Evolutionary conservation across 1,140 invertebrate genomes (phyloP).

Genomic region (Formica exsecta): DNA sequence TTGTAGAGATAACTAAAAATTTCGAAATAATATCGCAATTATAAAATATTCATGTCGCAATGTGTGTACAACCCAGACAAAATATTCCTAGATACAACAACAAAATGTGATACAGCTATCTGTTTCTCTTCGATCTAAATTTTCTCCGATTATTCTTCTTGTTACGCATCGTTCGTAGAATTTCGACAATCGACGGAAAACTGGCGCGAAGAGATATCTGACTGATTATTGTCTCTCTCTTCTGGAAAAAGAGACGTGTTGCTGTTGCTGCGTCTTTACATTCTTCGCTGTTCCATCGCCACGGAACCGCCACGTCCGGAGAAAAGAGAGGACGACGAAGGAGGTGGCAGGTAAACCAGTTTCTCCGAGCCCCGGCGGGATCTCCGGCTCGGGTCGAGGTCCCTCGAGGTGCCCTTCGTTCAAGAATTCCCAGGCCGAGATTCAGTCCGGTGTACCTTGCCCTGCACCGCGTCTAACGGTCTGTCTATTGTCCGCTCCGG

Average conservation of each 20-base stretch:
- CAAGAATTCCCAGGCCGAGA: conserved; percentile 68
- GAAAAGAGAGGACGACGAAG: conserved; percentile 68
- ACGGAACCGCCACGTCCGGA: conserved; percentile 52
- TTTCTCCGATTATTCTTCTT: not conserved
- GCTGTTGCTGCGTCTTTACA: conserved; percentile 49
- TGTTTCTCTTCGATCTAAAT: not conserved
- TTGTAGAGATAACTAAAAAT: not conserved
- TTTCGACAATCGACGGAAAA: conserved; percentile 37
- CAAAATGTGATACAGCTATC: not conserved
- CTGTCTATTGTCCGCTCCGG: conserved; percentile 66
- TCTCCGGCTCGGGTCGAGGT: conserved; percentile 54
- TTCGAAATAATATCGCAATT: not conserved
- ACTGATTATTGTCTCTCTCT: conserved; percentile 50
- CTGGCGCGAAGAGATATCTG: conserved; percentile 35
- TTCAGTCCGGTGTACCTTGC: conserved; percentile 57
- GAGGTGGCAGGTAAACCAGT: conserved; percentile 74
- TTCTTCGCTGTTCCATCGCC: conserved; percentile 53
- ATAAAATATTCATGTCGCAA: not conserved
- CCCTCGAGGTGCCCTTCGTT: conserved; percentile 64
- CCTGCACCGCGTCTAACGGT: conserved; percentile 69
- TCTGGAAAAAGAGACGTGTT: not conserved
- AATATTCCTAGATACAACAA: not conserved
- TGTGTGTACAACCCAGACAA: no score
- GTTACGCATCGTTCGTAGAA: conserved; percentile 33
- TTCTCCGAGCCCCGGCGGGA: conserved; percentile 58